Evolutionary conservation across 2,888 invertebrate species (phyloP), one percentile per base, ranked within the genome.

Genomic region (Lepeophtheirus nordmannii): DNA sequence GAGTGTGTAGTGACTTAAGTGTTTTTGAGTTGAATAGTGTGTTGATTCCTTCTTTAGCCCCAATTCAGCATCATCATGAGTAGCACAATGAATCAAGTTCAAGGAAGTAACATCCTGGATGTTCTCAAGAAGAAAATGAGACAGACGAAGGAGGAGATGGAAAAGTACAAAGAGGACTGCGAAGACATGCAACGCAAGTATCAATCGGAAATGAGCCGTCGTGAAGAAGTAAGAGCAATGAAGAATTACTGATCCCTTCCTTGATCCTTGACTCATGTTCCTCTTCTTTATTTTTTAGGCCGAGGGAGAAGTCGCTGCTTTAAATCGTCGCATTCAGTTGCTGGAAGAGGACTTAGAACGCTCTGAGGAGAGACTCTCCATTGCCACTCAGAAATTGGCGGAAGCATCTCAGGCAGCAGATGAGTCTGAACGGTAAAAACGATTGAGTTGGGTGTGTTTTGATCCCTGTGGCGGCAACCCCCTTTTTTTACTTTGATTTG

Each of bases 51-150:
- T 30, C 30, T 30, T 30, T 30, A 5, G 30, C 30, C 30, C 30
- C 30, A 30, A 30, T 30, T 30, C 3, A 30, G 30, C 30, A 30
- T 46, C 53, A 14, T 46, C 53, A 46, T 46, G 53, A 38, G 23
- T 30, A 67, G 9, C 56, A 66, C 57, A 59, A 71, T 71, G 72
- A 69, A 72, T 23, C 68, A 69, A 39, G 68, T 69, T 38, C 72
- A 86, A 78, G 90, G 91, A 82, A 90, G 90, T 76, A 87, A 89
- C 75, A 85, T 96, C 74, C 82, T 97, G 78, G 93, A 94, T 80
- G 91, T 93, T 75, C 84, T 97, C 75, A 97, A 97, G 84, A 93
- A 94, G 84, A 98, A 97, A 85, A 97, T 97, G 96, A 85, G 92
- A 73, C 91, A 92, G 80, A 90, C 94, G 74, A 93, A 94, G 81